Base-by-base conservation (phyloP, 2,113 vertebrate genomes). In the Elanoides forficatus region DNA sequence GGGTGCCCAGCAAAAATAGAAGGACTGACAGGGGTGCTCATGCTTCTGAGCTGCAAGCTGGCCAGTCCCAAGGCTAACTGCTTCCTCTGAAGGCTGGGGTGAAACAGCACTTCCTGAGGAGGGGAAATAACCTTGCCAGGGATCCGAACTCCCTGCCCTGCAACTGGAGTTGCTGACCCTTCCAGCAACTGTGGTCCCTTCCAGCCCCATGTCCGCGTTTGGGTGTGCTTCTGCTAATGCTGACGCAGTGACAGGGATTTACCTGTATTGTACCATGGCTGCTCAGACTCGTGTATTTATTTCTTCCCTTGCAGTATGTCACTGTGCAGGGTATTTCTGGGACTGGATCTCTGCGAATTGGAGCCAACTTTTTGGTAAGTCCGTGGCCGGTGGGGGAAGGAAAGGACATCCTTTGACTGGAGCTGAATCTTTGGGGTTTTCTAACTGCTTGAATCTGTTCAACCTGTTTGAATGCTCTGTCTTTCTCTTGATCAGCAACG, bases 241-340 rank as follows among this genome's bases (percentile, higher is more conserved):
- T 22, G 55, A 16, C 2, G 1, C 2, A 29, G 22, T 38, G 45
- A 8, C 43, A 29, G 26, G 1, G 1, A 25, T 90, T 53, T 59
- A 43, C 20, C 38, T 81, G 20, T 66, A 8, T 62, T 22, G 0
- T 26, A 4, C 29, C 1, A 0, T 22, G 22, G 25, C 34, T 52
- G 21, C 71, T 95, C 42, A 65, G 21, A 22, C 52, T 80, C 21
- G 2, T 4, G 14, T 32, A 1, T 15, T 42, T 93, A 15, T 22
- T 18, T 84, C 76, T 97, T 73, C 83, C 48, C 34, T 89, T 84
- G 42, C 97, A 99, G 99, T 99, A 96, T 79, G 98, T 99, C 96
- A 99, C 99, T 1, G 99, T 99, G 66, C 99, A 99, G 97, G 99
- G 99, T 66, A 99, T 99, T 97, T 99, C 99, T 52, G 99, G 99